Base-by-base conservation (phyloP, 2,888 invertebrate genomes). In the Eristalinus aeneus region DNA sequence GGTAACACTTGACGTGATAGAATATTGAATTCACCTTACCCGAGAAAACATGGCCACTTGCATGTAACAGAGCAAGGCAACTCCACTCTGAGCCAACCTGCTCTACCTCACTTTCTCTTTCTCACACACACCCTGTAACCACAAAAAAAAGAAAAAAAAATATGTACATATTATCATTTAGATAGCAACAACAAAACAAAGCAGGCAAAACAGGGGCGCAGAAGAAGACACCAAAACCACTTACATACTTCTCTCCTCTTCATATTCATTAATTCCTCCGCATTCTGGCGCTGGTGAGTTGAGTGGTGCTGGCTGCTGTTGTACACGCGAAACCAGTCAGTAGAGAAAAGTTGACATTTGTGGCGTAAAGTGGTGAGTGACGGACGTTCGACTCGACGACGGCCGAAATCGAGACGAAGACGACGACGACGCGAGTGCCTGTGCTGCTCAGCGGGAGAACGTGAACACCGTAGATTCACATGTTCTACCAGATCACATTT, bases 281-380 rank as follows among this genome's bases (percentile, higher is more conserved):
- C 65, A 75, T 67, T 56, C 22, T 10, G 53, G 54, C 39, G 16
- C 46, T 46, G 46, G 46, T 46, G 46, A 46, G 16, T 46, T 46
- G 46, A 46, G 8, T 16, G 16, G 46, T 46, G 46, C 16, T 46
- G 46, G 6, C 46, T 46, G 46, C 16, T 68, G 53, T 56, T 58
- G 54, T 39, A 69, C 72, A 69, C 61, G 58, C 60, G 74, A 81
- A 82, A 78, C 69, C 64, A 67, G 68, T 73, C 73, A 67, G 79
- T 71, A 77, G 74, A 81, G 82, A 86, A 86, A 82, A 85, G 76
- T 82, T 82, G 86, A 86, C 74, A 82, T 78, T 86, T 86, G 86
- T 86, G 78, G 73, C 82, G 77, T 78, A 71, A 81, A 86, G 86
- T 86, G 77, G 64, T 73, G 86, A 78, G 82, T 78, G 77, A 78